Conservation (phyloP, 2,113 vertebrate genomes). For the human region GRCh38 chrX:101838501-101839000, state of each 20-base stretch:
- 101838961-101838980: no score
- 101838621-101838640: neutral
- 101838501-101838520: no score
- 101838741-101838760: neutral
- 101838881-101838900: neutral
- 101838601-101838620: neutral
- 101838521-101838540: no score
- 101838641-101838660: neutral
- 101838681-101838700: neutral
- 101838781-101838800: constrained; percentile 86
- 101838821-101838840: constrained; percentile 84
- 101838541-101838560: no score
- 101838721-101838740: neutral
- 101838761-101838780: neutral
- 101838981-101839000: no score
- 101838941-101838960: no score
- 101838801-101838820: constrained; percentile 74
- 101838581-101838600: neutral
- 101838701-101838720: neutral
- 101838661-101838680: neutral
- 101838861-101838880: neutral
- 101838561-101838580: no score
- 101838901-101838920: neutral
- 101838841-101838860: constrained; percentile 42
- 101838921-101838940: neutral